Evolutionary conservation across 2,797 vertebrate species (phyloP).

Genomic region (Galaxias olidus): DNA sequence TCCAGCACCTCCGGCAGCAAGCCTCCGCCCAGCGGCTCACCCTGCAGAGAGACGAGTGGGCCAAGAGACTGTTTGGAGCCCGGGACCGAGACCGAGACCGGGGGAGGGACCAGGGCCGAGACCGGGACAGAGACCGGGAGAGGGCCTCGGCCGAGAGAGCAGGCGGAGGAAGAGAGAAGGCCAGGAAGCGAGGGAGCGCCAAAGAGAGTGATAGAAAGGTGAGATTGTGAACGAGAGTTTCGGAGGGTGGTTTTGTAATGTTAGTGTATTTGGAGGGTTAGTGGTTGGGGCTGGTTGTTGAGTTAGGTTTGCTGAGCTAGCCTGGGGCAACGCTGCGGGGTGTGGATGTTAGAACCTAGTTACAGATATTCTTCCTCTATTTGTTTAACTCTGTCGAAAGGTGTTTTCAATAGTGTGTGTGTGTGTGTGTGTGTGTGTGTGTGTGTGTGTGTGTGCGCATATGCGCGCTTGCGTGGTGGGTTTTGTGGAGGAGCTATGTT

Average conservation of each 20-base stretch:
- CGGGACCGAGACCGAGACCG: constrained; percentile 73
- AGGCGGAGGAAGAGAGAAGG: constrained; percentile 83
- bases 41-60: constrained; percentile 87
- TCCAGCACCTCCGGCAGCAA: constrained; percentile 27
- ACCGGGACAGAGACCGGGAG: constrained; percentile 66
- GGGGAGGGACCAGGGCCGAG: constrained; percentile 70
- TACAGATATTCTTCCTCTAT: neutral
- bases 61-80: constrained; percentile 86
- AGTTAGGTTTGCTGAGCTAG: no score
- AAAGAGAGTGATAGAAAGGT: constrained; percentile 33
- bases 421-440: constrained; percentile 5
- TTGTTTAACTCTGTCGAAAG: no score
- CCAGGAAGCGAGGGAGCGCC: constrained; percentile 58
- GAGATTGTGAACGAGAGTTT: neutral
- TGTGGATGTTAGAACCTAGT: no score
- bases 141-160: constrained; percentile 67
- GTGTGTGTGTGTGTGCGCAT: neutral
- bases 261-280: neutral
- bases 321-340: no score
- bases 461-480: neutral
- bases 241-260: neutral
- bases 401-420: neutral
- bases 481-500: constrained; percentile 64
- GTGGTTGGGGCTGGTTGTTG: neutral
- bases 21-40: constrained; percentile 64